Base-by-base conservation (phyloP, 2,797 vertebrate species). In the Monodelphis domestica region DNA sequence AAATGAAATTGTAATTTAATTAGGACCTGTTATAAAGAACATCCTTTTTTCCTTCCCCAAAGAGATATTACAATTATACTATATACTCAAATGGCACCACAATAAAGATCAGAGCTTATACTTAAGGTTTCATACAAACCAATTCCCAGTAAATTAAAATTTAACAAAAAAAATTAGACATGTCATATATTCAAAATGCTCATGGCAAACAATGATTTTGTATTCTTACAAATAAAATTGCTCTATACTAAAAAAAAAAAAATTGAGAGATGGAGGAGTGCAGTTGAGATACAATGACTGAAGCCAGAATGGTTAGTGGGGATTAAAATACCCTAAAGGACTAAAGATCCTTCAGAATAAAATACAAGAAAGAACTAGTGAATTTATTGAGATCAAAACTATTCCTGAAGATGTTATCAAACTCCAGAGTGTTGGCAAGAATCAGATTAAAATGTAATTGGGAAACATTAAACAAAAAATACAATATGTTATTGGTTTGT, bases 201-300 rank as follows among this genome's bases (percentile, higher is more conserved):
- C 99, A 99, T 99, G 99, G 99, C 99, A 99, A 99, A 99, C 99
- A 99, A 99, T 99, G 99, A 99, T 99, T 98, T 99, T 99, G 99
- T 99, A 99, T 99, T 99, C 99, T 99, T 99, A 99, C 99, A 99
- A 99, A 99, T 99, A 99, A 99, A 99, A 99, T 99, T 99, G 99
- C 99, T 99, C 99, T 99, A 99, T 99, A 99, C 98, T 99, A 99
- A 99, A 99, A 99, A 63, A 63, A 59, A 63, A 70, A 70, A 17
- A 70, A n/a, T n/a, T n/a, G 21, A 38, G 63, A 15, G n/a, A 45
- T 38, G 7, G 63, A 17, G 63, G 63, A 78, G 0, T 78, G 24
- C n/a, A 78, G n/a, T 21, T 78, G 17, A 45, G 63, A 78, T 24
- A 45, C n/a, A 78, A 78, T 10, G 17, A 9, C 11, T 45, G 63